Percentiles rank a stretch among this genome's conserved stretches.
Conservation (phyloP, 2,113 vertebrate genomes). For the Burhinus bistriatus region DNA sequence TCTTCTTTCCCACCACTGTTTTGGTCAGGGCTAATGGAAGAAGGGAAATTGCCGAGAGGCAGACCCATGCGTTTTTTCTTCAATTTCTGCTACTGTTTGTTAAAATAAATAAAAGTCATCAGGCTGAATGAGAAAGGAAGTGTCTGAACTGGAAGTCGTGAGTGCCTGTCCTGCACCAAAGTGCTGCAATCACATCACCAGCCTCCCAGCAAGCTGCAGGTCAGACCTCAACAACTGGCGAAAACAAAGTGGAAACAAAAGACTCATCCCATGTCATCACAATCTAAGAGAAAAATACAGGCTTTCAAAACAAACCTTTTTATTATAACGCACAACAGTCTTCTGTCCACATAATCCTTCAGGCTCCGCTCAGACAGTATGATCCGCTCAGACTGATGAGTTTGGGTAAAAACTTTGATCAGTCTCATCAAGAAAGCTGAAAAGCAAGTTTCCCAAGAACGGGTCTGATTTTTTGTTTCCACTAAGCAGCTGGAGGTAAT, state of each 20-base stretch:
- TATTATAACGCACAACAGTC: background rate
- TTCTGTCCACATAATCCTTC: background rate
- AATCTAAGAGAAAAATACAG: background rate
- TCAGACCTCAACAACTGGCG: background rate
- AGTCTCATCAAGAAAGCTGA: background rate
- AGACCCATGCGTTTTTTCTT: background rate
- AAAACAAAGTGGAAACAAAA: constrained; percentile 26
- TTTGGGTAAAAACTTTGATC: background rate
- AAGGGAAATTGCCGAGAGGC: background rate
- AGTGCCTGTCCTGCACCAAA: background rate
- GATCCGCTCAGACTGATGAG: background rate
- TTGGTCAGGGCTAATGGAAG: background rate
- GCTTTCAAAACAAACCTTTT: constrained; percentile 27
- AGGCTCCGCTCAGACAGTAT: background rate
- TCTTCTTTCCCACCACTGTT: background rate
- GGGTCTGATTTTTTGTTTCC: background rate
- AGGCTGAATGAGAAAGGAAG: background rate
- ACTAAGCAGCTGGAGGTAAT: background rate
- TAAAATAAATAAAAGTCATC: constrained; percentile 14
- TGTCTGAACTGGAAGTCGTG: background rate
- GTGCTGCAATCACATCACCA: background rate
- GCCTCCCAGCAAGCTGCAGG: background rate
- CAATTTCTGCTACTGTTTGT: background rate
- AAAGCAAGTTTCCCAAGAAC: background rate
- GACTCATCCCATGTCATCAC: background rate